Conservation (phyloP, 2,797 vertebrate genomes). For the Melanotaenia pygmaea region DNA sequence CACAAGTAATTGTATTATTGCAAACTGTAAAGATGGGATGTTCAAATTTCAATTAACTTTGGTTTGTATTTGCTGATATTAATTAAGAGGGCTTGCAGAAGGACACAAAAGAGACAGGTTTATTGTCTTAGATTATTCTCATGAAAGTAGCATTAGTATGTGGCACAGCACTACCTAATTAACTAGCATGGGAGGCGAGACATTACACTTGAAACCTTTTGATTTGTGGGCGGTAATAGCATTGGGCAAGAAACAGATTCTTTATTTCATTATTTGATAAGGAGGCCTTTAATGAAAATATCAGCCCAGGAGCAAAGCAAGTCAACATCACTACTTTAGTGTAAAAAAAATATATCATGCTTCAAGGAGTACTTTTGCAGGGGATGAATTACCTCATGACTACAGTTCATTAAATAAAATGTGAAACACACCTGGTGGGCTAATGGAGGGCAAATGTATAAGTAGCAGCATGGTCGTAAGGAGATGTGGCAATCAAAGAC, state of each 20-base stretch:
- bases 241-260: slow-evolving; percentile 79
- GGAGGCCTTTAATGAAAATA: slow-evolving; percentile 85
- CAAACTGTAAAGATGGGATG: slow-evolving; percentile 69
- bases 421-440: slow-evolving; percentile 78
- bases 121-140: slow-evolving; percentile 80
- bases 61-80: slow-evolving; percentile 78
- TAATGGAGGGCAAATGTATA: slow-evolving; percentile 76
- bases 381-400: slow-evolving; percentile 73
- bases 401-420: slow-evolving; percentile 81
- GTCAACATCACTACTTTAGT: slow-evolving; percentile 73
- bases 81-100: slow-evolving; percentile 81
- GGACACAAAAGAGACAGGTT: slow-evolving; percentile 76
- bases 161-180: slow-evolving; percentile 75
- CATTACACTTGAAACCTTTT: slow-evolving; percentile 80
- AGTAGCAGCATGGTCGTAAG: slow-evolving; percentile 54
- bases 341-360: slow-evolving; percentile 53
- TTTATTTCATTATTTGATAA: slow-evolving; percentile 89
- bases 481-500: slow-evolving; percentile 68
- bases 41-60: slow-evolving; percentile 84
- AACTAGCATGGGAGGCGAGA: slow-evolving; percentile 76
- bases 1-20: slow-evolving; percentile 70
- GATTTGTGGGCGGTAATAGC: slow-evolving; percentile 81
- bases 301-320: slow-evolving; percentile 79
- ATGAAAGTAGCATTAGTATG: slow-evolving; percentile 82
- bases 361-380: slow-evolving; percentile 66